Evolutionary conservation across 2,113 vertebrate genomes (phyloP).

Genomic region (Pelecanoides urinatrix): DNA sequence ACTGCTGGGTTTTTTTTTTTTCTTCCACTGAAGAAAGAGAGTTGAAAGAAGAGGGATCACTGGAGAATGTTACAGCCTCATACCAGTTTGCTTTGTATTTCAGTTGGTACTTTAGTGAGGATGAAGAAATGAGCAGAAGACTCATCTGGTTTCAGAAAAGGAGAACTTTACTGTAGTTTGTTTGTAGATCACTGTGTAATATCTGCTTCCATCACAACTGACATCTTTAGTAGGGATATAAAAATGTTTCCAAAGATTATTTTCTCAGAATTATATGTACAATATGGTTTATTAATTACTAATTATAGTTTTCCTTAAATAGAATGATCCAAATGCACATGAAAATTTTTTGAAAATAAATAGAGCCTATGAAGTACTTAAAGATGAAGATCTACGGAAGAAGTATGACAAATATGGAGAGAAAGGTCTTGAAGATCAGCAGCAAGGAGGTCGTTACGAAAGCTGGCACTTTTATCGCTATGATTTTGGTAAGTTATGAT

Average conservation of each 20-base stretch:
- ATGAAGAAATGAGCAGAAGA: neutral
- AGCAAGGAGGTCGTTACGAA: conserved; percentile 89
- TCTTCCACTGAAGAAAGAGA: neutral
- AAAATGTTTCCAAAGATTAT: neutral
- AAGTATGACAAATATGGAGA: conserved; percentile 99
- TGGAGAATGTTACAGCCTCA: neutral
- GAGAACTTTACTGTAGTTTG: neutral
- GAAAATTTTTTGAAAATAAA: conserved; percentile 95
- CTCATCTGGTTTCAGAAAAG: neutral
- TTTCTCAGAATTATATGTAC: neutral
- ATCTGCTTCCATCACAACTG: neutral
- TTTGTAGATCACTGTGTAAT: neutral
- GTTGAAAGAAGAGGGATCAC: neutral
- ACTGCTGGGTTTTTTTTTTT: neutral
- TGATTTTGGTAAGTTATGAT: conserved; percentile 86
- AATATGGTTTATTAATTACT: neutral
- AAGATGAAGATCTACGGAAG: conserved; percentile 94
- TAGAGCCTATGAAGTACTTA: conserved; percentile 95
- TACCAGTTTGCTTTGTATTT: neutral
- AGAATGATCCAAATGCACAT: conserved; percentile 91
- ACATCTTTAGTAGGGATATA: neutral
- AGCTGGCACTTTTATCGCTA: conserved; percentile 97
- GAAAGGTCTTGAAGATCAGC: conserved; percentile 90
- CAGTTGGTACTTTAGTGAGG: neutral
- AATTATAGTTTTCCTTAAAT: conserved; percentile 30